Conservation (phyloP, 2,113 vertebrate genomes). For the Oxyruncus cristatus region DNA sequence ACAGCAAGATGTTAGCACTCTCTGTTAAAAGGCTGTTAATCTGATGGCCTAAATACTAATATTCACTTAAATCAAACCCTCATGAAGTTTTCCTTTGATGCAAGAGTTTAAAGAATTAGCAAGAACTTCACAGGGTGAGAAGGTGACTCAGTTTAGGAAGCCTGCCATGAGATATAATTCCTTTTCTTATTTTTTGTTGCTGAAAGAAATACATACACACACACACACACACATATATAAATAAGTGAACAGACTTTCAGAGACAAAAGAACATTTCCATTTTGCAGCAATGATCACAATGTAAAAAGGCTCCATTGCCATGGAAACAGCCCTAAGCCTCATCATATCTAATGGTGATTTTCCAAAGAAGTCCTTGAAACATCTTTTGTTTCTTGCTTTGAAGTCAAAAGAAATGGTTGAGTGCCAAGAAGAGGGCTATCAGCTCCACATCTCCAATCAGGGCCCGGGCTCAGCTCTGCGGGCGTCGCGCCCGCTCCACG, state of each 20-base stretch:
- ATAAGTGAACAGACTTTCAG: slow-evolving; percentile 50
- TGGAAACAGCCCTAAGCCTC: slow-evolving; percentile 72
- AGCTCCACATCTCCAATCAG: slow-evolving; percentile 28
- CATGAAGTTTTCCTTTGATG: slow-evolving; percentile 30
- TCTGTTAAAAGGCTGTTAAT: slow-evolving; percentile 19
- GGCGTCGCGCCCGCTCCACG: background rate
- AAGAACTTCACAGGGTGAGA: slow-evolving; percentile 20
- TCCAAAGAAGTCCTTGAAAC: slow-evolving; percentile 73
- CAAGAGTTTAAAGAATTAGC: slow-evolving; percentile 25
- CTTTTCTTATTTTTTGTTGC: slow-evolving; percentile 40
- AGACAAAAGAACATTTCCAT: slow-evolving; percentile 75
- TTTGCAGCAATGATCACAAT: slow-evolving; percentile 69
- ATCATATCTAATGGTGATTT: slow-evolving; percentile 69
- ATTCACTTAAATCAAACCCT: slow-evolving; percentile 32
- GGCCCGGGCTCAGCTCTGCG: background rate
- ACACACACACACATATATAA: slow-evolving; percentile 11
- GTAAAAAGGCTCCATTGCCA: slow-evolving; percentile 68
- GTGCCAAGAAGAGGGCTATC: slow-evolving; percentile 30
- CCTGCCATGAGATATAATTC: slow-evolving; percentile 25
- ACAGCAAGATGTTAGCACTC: background rate
- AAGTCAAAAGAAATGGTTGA: slow-evolving; percentile 56
- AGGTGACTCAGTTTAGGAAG: slow-evolving; percentile 21
- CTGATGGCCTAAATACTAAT: background rate
- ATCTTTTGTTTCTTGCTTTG: slow-evolving; percentile 72
- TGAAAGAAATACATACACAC: background rate